Evolutionary conservation across 2,797 vertebrate genomes (phyloP), one percentile per base, ranked within the genome.

Genomic region (Halcyon chelicuti): DNA sequence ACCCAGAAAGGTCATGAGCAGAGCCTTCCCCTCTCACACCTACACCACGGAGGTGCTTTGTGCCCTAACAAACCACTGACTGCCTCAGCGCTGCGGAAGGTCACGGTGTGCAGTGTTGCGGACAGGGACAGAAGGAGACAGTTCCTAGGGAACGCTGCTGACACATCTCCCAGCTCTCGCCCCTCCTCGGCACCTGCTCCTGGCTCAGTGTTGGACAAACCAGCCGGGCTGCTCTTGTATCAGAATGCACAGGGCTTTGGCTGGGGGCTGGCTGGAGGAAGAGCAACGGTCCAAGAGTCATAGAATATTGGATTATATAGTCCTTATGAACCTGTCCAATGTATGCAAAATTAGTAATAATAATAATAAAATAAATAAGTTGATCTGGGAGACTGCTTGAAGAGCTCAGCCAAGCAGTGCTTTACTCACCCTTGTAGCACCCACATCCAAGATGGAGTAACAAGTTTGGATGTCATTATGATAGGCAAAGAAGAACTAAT

Each of bases 281-380:
- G 31, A 66, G 42, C 1, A 0, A 23, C 4, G 7, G 13, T n/a
- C 39, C 0, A 3, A 65, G 52, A n/a, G 29, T 47, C 44, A 23
- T 55, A 46, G 52, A 52, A 47, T 21, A 52, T 12, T 54, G 29
- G 51, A 39, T 70, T 21, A 31, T 39, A 40, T 2, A 25, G 35
- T 55, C 22, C 40, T 55, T 67, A 55, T 5, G 35, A 47, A 62
- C 16, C 28, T n/a, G 35, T 37, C 31, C 20, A 37, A 23, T 7
- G 9, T 14, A 22, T 13, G 49, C 37, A 62, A 37, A 74, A 62
- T 15, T 8, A 68, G 22, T 29, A 60, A 44, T 22, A 47, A 44
- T 44, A 44, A 46, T 46, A 21, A 8, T 16, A 42, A 10, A 21
- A 63, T 31, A 78, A 44, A 9, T 16, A 39, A 20, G 14, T 35